phyloP scores from a whole-genome alignment of 2,797 vertebrate genomes.

The Rhinichthys osculus region DNA sequence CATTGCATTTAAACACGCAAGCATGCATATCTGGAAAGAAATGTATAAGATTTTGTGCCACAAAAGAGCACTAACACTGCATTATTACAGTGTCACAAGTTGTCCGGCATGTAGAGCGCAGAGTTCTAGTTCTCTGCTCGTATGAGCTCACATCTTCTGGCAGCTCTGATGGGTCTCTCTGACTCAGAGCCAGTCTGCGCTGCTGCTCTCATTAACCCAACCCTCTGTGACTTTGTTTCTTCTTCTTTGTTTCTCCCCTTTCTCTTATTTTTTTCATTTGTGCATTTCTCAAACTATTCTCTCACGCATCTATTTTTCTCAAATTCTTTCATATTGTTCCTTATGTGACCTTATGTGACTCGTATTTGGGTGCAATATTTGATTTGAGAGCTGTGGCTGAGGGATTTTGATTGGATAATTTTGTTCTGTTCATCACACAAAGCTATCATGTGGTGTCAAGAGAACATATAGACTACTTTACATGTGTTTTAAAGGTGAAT shows the following conservation, averaged over 20 bases:
- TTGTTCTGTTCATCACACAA: too few species aligned
- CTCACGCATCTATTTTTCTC: neutral
- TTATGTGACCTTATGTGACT: neutral
- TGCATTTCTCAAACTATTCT: neutral
- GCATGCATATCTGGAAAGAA: neutral
- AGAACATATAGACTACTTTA: too few species aligned
- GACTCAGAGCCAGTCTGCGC: conserved; percentile 49
- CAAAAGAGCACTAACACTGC: neutral
- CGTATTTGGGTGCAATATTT: neutral
- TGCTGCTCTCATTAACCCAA: conserved; percentile 45
- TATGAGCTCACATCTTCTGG: conserved; percentile 59
- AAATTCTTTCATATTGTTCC: neutral
- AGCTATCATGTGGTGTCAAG: too few species aligned
- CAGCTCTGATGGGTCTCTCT: conserved; percentile 19
- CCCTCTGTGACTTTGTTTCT: conserved; percentile 36
- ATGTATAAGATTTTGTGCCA: neutral
- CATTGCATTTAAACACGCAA: neutral
- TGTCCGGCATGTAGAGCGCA: neutral
- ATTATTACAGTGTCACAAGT: neutral
- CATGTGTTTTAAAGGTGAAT: too few species aligned
- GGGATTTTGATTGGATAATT: too few species aligned
- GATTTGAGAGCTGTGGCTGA: neutral
- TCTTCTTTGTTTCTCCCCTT: neutral
- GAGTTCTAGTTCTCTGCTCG: conserved; percentile 16
- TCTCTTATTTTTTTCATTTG: neutral